Percentiles rank a stretch among this genome's conserved stretches.
Conservation (phyloP, 2,113 vertebrate species). For the Carlito syrichta region DNA sequence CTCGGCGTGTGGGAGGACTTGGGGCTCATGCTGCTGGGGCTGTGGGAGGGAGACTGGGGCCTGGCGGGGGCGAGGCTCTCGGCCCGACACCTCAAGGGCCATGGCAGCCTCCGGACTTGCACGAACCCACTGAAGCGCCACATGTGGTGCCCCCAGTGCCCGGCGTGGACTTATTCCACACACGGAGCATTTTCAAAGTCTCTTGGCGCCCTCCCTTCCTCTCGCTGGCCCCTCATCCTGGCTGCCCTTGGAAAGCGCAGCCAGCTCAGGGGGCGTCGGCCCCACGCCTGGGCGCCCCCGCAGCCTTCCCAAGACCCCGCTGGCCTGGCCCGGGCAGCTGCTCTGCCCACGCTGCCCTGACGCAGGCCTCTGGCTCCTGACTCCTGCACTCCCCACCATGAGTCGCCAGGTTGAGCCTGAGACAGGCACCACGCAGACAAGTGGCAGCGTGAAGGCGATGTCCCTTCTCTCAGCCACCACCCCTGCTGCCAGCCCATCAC, state of each 20-base stretch:
- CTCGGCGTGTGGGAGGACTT: not conserved
- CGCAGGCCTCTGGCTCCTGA: fast-evolving
- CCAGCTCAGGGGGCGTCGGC: not conserved
- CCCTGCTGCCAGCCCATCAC: not conserved
- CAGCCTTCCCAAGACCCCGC: fast-evolving
- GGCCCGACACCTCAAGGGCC: too few species aligned
- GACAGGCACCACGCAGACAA: fast-evolving
- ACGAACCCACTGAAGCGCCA: not conserved
- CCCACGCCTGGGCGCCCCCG: fast-evolving
- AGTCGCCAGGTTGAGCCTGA: not conserved
- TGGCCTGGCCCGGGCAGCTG: too few species aligned
- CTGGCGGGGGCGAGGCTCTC: not conserved
- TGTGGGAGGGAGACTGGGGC: fast-evolving
- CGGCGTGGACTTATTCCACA: fast-evolving
- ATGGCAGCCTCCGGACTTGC: too few species aligned
- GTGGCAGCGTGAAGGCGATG: fast-evolving
- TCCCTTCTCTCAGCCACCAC: not conserved
- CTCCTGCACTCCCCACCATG: fast-evolving
- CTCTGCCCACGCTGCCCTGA: too few species aligned
- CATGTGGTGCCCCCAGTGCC: fast-evolving
- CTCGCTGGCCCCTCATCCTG: not conserved
- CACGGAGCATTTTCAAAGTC: fast-evolving
- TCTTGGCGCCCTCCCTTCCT: not conserved
- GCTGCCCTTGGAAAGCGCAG: not conserved
- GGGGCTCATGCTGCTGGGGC: not conserved